Base-by-base conservation (phyloP, 1,140 invertebrate genomes). In the Drosophila sechellia region DNA sequence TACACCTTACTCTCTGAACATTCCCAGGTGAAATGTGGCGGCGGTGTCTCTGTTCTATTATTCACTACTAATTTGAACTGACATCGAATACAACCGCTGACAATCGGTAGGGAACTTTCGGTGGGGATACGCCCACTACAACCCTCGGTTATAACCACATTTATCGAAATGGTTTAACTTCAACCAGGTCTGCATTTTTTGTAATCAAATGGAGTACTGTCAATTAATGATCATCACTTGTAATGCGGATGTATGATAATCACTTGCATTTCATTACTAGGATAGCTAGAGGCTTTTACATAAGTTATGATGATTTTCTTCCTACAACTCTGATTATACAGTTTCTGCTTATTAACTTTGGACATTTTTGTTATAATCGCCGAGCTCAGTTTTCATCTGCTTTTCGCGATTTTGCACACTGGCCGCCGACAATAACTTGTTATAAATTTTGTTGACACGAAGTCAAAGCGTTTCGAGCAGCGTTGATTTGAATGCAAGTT, bases 361-460 rank as follows among this genome's bases (percentile, higher is more conserved):
- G 27, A 0, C 0, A 31, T 31, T 8, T 31, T 31, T 8, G 27
- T 5, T 6, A 31, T 31, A 8, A 31, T 8, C 27, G 27, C 6
- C 5, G 17, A 15, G 8, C 5, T 17, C 60, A 75, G 65, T 75
- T 75, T 75, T 66, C 59, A 55, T 75, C 70, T 50, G 50, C 31
- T 64, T 56, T 48, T 34, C 59, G 54, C 61, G 69, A 72, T 49
- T 49, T 61, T 60, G 76, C 76, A 61, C 66, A 65, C 50, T 73
- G 73, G 27, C 39, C 17, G 35, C 20, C 42, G 54, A 60, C 53
- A 57, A 84, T 70, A 84, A 77, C 61, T 84, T 79, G 76, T 79
- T 85, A 77, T 79, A 79, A 84, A 85, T 85, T 86, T 81, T 73
- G 69, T 84, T 86, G 81, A 85, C 81, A 85, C 81, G 77, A 85